Base-by-base conservation (phyloP, 2,888 invertebrate genomes). In the Drosophila formosana region DNA sequence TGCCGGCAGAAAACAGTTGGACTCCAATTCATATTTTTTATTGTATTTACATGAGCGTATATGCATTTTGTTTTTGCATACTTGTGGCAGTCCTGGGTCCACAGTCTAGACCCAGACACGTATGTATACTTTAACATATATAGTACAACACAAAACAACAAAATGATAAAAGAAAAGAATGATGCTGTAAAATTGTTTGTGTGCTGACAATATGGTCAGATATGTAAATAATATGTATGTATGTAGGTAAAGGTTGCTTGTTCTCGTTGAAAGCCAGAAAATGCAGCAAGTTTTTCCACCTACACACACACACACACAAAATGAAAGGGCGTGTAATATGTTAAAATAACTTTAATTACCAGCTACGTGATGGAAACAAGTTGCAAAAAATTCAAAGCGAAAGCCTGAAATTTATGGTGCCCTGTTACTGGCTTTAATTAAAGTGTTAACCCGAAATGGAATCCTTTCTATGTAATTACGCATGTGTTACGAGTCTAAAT, bases 261-360 rank as follows among this genome's bases (percentile, higher is more conserved):
- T 61, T 28, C 43, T 39, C 28, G 60, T 66, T 61, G 64, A 62
- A 65, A 70, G 47, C 51, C 64, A 66, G 75, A 70, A 75, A 81
- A 55, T 67, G 47, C 63, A 70, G 64, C 43, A 37, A 57, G 69
- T 79, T 85, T 72, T 76, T 76, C 30, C 64, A 26, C 32, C 5
- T 6, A 56, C 9, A 52, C 3, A 45, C 18, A 18, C 11, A 23
- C 4, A 26, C 18, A 18, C 11, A 23, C 4, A 26, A 13, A 53
- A 28, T 6, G 18, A 28, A 28, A 62, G 62, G 41, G 47, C 53
- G 64, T 82, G 80, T 63, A 70, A 67, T 70, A 68, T 81, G 82
- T 52, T 57, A 79, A 79, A 85, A 72, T 66, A 78, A 88, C 75
- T 80, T 88, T 76, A 85, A 89, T 74, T 82, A 73, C 65, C 68